A percentile compares a stretch with the other conserved stretches of the same genome.
Conservation (phyloP, 2,113 vertebrate species). For the Psittacula cyanocephala region DNA sequence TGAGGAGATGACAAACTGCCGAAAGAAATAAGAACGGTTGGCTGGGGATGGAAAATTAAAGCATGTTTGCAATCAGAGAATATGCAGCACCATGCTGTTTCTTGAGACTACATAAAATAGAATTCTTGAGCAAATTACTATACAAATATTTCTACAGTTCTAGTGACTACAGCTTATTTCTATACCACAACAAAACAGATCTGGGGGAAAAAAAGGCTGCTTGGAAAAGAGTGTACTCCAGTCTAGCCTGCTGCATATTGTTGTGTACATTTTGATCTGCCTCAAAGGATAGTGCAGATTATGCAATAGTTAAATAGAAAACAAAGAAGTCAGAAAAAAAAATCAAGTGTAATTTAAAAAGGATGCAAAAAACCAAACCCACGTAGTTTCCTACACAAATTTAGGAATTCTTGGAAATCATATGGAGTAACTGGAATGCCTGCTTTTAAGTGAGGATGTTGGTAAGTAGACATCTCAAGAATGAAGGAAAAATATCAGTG, state of each 20-base stretch:
- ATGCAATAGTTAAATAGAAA: neutral
- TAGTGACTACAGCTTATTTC: neutral
- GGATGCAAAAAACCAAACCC: neutral
- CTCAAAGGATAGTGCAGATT: neutral
- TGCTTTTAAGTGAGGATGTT: neutral
- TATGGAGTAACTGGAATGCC: neutral
- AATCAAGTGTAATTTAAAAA: neutral
- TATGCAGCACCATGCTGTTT: neutral
- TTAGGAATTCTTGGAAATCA: neutral
- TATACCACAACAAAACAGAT: neutral
- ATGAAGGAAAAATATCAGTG: neutral
- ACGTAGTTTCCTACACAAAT: neutral
- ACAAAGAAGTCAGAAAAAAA: neutral
- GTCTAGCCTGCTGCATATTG: neutral
- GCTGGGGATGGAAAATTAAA: neutral
- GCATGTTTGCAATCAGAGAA: neutral
- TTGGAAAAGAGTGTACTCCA: neutral
- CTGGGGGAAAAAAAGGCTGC: neutral
- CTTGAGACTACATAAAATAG: neutral
- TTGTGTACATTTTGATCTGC: neutral
- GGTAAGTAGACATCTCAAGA: neutral
- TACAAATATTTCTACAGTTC: neutral
- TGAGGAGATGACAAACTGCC: neutral
- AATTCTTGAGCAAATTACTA: neutral
- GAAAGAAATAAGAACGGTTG: neutral